Evolutionary conservation across 2,888 invertebrate species (phyloP), one percentile per base, ranked within the genome.

Genomic region (Cantharis nigra): DNA sequence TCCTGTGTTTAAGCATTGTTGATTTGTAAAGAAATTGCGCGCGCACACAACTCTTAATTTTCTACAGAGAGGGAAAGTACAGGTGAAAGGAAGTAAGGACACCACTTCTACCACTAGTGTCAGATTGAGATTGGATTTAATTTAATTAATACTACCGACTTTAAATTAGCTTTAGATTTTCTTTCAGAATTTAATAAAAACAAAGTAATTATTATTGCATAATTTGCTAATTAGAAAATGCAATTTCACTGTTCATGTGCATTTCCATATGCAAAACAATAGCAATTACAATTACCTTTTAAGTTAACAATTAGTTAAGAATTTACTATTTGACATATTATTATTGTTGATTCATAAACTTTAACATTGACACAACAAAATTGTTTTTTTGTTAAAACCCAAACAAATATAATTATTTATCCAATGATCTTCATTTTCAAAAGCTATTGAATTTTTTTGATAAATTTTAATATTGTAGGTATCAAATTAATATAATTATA

Each of bases 11-110:
- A 75, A 80, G 74, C 78, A 81, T 81, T 81, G 80, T 78, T 76
- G 77, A 78, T 80, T 81, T 81, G 80, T 78, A 74, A 74, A 78
- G 74, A 77, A 76, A 62, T 72, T 78, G 82, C 83, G 82, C 82
- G 83, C 83, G 82, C 83, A 81, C 77, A 70, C 77, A 77, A 77
- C 77, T 81, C 81, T 82, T 79, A 80, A 79, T 80, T 78, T 76
- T 77, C 79, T 76, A 82, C 80, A 83, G 83, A 83, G 83, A 83
- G 83, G 83, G 83, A 83, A 83, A 83, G 83, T 83, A 80, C 78
- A 80, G 81, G 83, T 83, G 83, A 83, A 83, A 83, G 83, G 83
- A 83, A 82, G 75, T 79, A 81, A 81, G 80, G 81, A 81, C 81
- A 79, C 79, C 78, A 80, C 18, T 64, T 18, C 70, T 78, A 74